Evolutionary conservation across 1,140 invertebrate species (phyloP).

Genomic region (Argopecten irradians): DNA sequence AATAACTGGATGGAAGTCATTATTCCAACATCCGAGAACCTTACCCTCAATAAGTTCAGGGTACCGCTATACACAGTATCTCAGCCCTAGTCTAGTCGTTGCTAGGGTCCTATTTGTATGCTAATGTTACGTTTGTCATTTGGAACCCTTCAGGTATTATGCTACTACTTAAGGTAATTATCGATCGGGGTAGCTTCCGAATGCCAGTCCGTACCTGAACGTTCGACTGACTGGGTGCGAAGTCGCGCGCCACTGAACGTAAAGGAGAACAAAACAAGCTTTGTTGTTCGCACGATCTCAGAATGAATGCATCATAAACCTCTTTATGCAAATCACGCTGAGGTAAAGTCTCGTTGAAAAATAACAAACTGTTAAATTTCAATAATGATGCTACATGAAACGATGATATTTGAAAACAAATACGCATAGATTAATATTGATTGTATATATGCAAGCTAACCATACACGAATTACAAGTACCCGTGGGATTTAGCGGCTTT

Average conservation of each 20-base stretch:
- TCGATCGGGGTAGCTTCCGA: slow-evolving; percentile 13
- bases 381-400: no score
- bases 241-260: slow-evolving; percentile 3
- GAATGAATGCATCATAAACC: background rate
- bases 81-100: background rate
- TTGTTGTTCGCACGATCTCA: background rate
- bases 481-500: slow-evolving; percentile 20
- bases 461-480: background rate
- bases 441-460: background rate
- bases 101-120: slow-evolving; percentile 13
- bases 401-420: no score
- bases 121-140: background rate
- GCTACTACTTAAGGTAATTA: slow-evolving; percentile 6
- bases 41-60: background rate
- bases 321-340: no score
- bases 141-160: slow-evolving; percentile 21
- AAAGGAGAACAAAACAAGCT: background rate
- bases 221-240: background rate
- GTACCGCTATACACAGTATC: background rate
- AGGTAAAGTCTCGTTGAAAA: no score
- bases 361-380: no score
- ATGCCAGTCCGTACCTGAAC: background rate
- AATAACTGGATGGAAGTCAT: slow-evolving; percentile 62
- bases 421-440: no score
- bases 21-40: slow-evolving; percentile 19